A percentile compares a stretch with the other conserved stretches of the same genome.
phyloP scores from a whole-genome alignment of 2,113 vertebrate species.

The Perca schrenkii region DNA sequence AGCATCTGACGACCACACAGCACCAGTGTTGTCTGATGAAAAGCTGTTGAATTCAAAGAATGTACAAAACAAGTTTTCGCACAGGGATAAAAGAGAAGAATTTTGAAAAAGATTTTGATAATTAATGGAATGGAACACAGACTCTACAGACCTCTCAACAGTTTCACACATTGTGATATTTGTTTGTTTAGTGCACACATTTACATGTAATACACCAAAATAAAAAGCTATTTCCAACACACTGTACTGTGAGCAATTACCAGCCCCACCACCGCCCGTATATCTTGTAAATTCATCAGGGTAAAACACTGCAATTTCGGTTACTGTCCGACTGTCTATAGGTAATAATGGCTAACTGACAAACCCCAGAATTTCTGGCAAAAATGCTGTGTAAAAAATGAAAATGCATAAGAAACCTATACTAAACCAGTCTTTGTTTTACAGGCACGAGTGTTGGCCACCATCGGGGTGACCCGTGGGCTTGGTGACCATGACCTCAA shows the following conservation, averaged over 20 bases:
- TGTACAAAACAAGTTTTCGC: neutral
- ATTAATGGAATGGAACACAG: neutral
- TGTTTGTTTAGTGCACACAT: neutral
- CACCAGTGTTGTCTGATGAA: conserved; percentile 14
- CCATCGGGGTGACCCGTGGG: conserved; percentile 97
- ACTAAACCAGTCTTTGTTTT: neutral
- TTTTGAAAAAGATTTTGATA: conserved; percentile 9
- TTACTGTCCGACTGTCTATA: neutral
- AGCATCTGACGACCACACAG: conserved; percentile 16
- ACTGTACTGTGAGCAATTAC: neutral
- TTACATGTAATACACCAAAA: neutral
- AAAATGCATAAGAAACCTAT: neutral
- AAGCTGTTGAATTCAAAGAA: conserved; percentile 24
- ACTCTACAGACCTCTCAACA: neutral
- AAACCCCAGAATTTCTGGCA: neutral
- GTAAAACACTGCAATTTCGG: neutral
- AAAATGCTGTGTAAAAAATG: neutral
- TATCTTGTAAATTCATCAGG: neutral
- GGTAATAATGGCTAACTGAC: neutral
- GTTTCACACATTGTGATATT: neutral
- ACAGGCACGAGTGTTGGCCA: conserved; percentile 97
- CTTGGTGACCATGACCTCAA: conserved; percentile 97
- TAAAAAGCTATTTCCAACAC: neutral
- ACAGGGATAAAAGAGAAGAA: conserved; percentile 1
- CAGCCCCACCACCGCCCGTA: neutral